A percentile compares a stretch with the other conserved stretches of the same genome.
These are phyloP conservation scores for Malurus alboscapulatus DNA, from an alignment of 2,113 vertebrate species.

Conservation along the genomic window DNA sequence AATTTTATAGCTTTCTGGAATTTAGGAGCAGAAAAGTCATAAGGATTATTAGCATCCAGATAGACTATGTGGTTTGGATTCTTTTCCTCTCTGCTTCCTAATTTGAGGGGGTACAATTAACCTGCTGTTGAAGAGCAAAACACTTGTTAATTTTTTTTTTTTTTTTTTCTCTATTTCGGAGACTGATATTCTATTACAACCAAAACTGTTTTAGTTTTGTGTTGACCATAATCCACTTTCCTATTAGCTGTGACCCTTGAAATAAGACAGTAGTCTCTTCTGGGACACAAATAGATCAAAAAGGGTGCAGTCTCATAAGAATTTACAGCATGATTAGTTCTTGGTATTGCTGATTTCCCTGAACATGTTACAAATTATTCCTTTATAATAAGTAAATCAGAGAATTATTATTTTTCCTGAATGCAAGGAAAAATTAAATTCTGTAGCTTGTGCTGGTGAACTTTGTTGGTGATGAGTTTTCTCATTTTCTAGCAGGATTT, in stretches of 20 bases:
- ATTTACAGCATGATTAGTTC: not conserved
- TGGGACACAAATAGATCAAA: not conserved
- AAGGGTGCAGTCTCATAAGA: not conserved
- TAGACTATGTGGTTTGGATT: accelerated
- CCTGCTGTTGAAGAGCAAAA: not conserved
- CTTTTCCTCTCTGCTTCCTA: not conserved
- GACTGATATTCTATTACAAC: not conserved
- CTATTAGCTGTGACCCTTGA: not conserved
- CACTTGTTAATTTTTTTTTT: not conserved
- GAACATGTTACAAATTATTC: not conserved
- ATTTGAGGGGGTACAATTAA: not conserved
- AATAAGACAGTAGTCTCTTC: not conserved
- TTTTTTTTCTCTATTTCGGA: not conserved
- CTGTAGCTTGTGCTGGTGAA: not conserved
- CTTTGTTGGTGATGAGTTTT: not conserved
- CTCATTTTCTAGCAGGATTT: not conserved
- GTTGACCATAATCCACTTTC: not conserved
- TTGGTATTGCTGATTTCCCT: not conserved
- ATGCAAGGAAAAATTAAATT: not conserved
- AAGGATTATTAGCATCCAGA: not conserved
- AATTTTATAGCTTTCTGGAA: not conserved
- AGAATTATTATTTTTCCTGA: not conserved
- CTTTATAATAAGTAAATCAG: not conserved
- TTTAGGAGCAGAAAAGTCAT: not conserved
- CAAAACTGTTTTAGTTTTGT: not conserved